Base-by-base conservation (phyloP, 1,140 invertebrate species). In the Brachionus paranguensis region DNA sequence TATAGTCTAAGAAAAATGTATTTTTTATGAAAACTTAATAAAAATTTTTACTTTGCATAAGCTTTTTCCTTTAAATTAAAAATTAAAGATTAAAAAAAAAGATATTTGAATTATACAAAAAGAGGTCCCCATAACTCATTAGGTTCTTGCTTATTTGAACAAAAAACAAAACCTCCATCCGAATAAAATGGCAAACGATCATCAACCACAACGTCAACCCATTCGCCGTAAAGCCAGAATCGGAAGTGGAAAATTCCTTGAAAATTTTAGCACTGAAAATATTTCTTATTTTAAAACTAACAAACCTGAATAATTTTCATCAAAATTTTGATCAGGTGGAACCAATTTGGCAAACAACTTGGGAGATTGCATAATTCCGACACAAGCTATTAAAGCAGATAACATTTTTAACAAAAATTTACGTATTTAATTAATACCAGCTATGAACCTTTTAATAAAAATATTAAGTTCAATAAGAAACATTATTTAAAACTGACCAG, bases 101-200 rank as follows among this genome's bases (percentile, higher is more conserved):
- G 84, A 87, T 86, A 17, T 87, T 85, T 50, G 17, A 20, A 50
- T 3, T 27, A 95, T 88, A 95, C 94, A 14, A 95, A 88, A 3
- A 95, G 88, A 1, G 93, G 92, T n/a, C 92, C 92, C 94, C 94
- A 95, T 88, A 94, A 95, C 87, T 94, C 93, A 24, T 92, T 92
- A n/a, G 2, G 91, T 91, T 85, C 93, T 92, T 4, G 91, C 90
- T 33, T 93, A 93, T 85, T 93, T 14, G 41, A 93, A 76, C 93
- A 90, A 87, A 92, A 93, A 12, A 94, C 88, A 1, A 94, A 90
- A 86, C 93, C 89, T 93, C 86, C 92, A 91, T 85, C 91, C 91
- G 0, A 41, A 47, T 50, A 84, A 55, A 93, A 93, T 11, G 94
- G 94, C 64, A 95, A 88, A 78, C 92, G 88, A 87, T 95, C 94